These are phyloP conservation scores for Tragulus kanchil DNA, from an alignment of 2,113 vertebrate species.

Conservation along the genomic window DNA sequence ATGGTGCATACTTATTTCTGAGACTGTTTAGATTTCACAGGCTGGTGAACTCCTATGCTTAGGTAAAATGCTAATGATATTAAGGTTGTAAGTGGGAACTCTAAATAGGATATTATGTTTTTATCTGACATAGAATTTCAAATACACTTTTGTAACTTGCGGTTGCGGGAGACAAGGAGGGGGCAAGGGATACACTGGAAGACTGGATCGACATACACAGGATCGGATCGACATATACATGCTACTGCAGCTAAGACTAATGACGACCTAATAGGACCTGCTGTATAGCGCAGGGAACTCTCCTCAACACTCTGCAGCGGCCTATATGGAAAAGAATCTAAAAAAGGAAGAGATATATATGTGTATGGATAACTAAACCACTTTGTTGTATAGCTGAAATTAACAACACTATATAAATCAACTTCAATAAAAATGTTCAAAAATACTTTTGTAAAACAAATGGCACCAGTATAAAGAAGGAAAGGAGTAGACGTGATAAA, in stretches of 20 bases:
- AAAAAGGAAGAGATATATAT: not conserved
- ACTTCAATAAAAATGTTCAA: not conserved
- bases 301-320: not conserved
- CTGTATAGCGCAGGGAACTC: not conserved
- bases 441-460: constrained; percentile 22
- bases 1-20: not conserved
- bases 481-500: not conserved
- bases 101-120: not conserved
- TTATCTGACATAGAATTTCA: not conserved
- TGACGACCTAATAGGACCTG: not conserved
- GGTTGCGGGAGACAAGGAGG: not conserved
- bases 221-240: not conserved
- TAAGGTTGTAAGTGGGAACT: not conserved
- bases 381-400: not conserved
- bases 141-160: not conserved
- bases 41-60: not conserved
- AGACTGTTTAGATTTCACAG: constrained; percentile 18
- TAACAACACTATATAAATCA: not conserved
- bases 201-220: not conserved
- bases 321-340: not conserved
- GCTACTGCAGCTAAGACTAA: not conserved
- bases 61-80: constrained; percentile 14
- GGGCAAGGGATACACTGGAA: not conserved
- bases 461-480: not conserved
- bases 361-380: not conserved